Percentiles rank a stretch among this genome's conserved stretches.
These are phyloP conservation scores for Morpho achilles DNA, from an alignment of 2,888 invertebrate species.

Conservation along the genomic window DNA sequence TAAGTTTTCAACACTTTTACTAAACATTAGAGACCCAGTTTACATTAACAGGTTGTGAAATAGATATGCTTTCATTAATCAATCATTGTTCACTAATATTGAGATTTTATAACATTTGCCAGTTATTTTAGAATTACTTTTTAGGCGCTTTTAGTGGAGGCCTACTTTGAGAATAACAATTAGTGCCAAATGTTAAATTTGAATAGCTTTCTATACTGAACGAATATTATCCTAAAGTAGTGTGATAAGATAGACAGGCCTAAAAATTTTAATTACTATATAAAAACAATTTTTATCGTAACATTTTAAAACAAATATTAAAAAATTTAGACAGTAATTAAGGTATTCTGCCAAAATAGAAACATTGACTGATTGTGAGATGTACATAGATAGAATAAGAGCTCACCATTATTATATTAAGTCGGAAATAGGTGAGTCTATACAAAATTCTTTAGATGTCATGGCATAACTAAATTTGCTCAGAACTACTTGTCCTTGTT, in stretches of 20 bases:
- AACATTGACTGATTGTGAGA: conserved; percentile 76
- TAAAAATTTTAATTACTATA: conserved; percentile 21
- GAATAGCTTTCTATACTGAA: conserved; percentile 23
- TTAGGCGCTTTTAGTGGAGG: conserved; percentile 67
- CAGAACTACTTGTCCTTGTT: conserved; percentile 62
- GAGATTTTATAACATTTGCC: conserved; percentile 33
- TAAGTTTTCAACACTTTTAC: conserved; percentile 3
- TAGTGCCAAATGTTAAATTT: conserved; percentile 57
- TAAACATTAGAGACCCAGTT: conserved; percentile 21
- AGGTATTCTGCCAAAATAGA: conserved; percentile 69
- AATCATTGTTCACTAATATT: conserved; percentile 36
- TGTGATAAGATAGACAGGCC: conserved; percentile 39
- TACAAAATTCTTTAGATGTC: conserved; percentile 66
- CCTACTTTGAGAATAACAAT: conserved; percentile 53
- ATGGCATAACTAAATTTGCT: conserved; percentile 78
- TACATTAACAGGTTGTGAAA: conserved; percentile 67
- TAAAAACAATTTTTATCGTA: conserved; percentile 18
- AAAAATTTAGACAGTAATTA: conserved; percentile 22
- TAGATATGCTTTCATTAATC: conserved; percentile 44
- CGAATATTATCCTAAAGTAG: conserved; percentile 13
- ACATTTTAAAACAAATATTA: conserved; percentile 15
- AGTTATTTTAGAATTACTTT: conserved; percentile 46
- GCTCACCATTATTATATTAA: conserved; percentile 61
- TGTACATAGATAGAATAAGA: conserved; percentile 74
- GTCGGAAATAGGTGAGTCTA: conserved; percentile 54